phyloP scores from a whole-genome alignment of 1,140 invertebrate species.

The Rhyzopertha dominica region DNA sequence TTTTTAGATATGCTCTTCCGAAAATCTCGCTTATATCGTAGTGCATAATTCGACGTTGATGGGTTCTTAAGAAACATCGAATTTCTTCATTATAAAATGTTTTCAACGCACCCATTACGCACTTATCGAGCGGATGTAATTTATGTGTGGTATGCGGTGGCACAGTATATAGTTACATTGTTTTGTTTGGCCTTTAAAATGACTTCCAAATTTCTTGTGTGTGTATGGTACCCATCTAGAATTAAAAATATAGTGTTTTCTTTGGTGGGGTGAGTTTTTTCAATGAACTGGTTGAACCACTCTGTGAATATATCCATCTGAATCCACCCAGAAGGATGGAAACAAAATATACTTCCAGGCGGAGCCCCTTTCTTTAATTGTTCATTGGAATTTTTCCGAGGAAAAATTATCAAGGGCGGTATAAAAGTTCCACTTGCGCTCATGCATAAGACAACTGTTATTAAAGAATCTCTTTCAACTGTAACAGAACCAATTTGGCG shows the following conservation, averaged over 20 bases:
- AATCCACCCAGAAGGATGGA: slow-evolving; percentile 38
- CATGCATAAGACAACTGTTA: slow-evolving; percentile 34
- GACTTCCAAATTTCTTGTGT: slow-evolving; percentile 32
- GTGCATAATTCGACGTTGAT: slow-evolving; percentile 13
- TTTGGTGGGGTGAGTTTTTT: slow-evolving; percentile 18
- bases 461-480: slow-evolving; percentile 46
- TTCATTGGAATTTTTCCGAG: slow-evolving; percentile 32
- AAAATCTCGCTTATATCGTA: slow-evolving; percentile 14
- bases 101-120: slow-evolving; percentile 31
- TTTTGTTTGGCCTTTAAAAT: no score
- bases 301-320: slow-evolving; percentile 25
- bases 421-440: slow-evolving; percentile 40
- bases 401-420: slow-evolving; percentile 41
- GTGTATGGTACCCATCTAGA: slow-evolving; percentile 31
- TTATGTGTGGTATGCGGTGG: no score
- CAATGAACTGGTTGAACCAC: slow-evolving; percentile 33
- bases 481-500: slow-evolving; percentile 44
- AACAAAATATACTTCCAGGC: slow-evolving; percentile 30
- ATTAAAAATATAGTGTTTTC: slow-evolving; percentile 26
- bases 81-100: slow-evolving; percentile 28
- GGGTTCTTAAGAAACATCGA: slow-evolving; percentile 13
- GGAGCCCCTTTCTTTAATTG: slow-evolving; percentile 32
- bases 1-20: slow-evolving; percentile 16
- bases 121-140: slow-evolving; percentile 38
- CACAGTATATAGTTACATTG: slow-evolving; percentile 23